A percentile compares a stretch with the other conserved stretches of the same genome.
phyloP scores from a whole-genome alignment of 2,888 invertebrate species.

The Cacoxenus indagator region DNA sequence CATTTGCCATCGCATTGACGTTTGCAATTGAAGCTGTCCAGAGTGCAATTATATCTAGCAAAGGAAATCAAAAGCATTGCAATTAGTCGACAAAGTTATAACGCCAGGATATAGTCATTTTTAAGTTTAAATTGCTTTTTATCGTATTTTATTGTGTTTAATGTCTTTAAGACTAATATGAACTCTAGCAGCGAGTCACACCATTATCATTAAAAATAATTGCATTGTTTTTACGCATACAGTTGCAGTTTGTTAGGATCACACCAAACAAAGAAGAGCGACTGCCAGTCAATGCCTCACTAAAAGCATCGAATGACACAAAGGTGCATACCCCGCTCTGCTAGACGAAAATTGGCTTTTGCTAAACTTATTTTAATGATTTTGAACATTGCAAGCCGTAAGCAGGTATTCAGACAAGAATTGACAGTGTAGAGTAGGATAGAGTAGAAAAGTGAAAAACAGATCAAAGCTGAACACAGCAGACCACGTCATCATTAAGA shows the following conservation, averaged over 20 bases:
- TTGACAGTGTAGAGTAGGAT: constrained; percentile 13
- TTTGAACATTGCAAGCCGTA: constrained; percentile 25
- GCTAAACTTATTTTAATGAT: constrained; percentile 41
- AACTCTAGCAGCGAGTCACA: neutral
- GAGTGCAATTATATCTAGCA: neutral
- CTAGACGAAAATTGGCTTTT: constrained; percentile 20
- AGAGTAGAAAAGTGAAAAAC: constrained; percentile 28
- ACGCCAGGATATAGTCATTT: neutral
- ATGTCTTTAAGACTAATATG: too few relatives aligned
- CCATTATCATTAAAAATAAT: constrained; percentile 17
- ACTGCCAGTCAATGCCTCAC: neutral
- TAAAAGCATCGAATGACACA: constrained; percentile 19
- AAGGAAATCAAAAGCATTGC: neutral
- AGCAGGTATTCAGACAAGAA: constrained; percentile 16
- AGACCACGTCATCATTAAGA: constrained; percentile 38
- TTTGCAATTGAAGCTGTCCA: neutral
- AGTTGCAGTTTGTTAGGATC: neutral
- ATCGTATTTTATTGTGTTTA: too few relatives aligned
- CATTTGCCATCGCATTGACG: neutral
- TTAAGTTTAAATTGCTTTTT: neutral
- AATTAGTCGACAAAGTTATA: neutral
- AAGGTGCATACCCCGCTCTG: neutral
- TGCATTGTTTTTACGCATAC: constrained; percentile 3
- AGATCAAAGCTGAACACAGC: constrained; percentile 4
- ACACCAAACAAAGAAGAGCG: neutral